Base-by-base conservation (phyloP, 2,113 vertebrate species). In the Engystomops pustulosus region DNA sequence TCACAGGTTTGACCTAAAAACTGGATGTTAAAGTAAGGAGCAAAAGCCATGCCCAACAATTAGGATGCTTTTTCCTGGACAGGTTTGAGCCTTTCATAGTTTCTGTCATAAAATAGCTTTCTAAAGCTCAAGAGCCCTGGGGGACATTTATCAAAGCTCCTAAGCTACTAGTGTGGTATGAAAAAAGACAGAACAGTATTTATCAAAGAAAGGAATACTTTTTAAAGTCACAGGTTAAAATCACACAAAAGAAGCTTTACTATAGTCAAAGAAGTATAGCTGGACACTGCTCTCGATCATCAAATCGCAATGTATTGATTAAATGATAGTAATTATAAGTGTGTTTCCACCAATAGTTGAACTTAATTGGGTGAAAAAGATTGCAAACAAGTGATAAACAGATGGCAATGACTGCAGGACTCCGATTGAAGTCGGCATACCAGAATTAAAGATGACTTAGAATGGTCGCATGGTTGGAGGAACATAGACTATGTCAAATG, bases 81-180 rank as follows among this genome's bases (percentile, higher is more conserved):
- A 51, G 3, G 27, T 51, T 20, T 32, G 25, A 75, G 72, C 14
- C 3, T 75, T 75, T 75, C 47, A 75, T n/a, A 75, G 45, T 32
- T 75, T 27, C 23, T 74, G 30, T 75, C 47, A 51, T 75, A 51
- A 18, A 51, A 53, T 51, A 75, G 15, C 45, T 75, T 75, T 75
- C 7, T 51, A 18, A 45, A 74, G 71, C 71, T 74, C 72, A 75
- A n/a, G 51, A 34, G 27, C 27, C 47, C 72, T 53, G n/a, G 25
- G 72, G 47, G 45, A 75, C 72, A 75, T 75, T 51, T 75, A 51
- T 75, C 72, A 75, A 75, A 51, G 72, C 72, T 30, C 47, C 27
- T 34, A 53, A 53, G 30, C 47, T 75, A 53, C 45, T 20, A 47
- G 47, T 53, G 45, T 53, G 74, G 74, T 36, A 51, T 20, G 38